Percentiles rank a stretch among this genome's conserved stretches.
phyloP scores from a whole-genome alignment of 2,797 vertebrate genomes.

The Notoglanidium macrostoma region DNA sequence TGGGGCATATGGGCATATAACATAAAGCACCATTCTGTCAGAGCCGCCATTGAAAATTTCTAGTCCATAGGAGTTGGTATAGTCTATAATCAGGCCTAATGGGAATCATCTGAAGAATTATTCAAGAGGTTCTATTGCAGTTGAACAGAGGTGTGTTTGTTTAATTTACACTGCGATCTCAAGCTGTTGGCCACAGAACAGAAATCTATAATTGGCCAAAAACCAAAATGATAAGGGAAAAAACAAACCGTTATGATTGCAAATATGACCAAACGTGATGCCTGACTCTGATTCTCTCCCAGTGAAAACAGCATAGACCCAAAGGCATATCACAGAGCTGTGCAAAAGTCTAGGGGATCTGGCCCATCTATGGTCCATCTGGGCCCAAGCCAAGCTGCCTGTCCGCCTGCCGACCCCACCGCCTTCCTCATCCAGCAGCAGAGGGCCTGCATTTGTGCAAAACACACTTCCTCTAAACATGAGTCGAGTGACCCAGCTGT shows the following conservation, averaged over 20 bases:
- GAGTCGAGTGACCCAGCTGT: slow-evolving; percentile 59
- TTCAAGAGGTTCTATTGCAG: neutral
- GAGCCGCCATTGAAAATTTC: neutral
- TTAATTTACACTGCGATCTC: neutral
- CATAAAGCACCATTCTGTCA: neutral
- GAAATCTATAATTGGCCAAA: neutral
- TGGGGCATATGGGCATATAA: slow-evolving; percentile 20
- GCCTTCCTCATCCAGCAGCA: slow-evolving; percentile 50
- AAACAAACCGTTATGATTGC: slow-evolving; percentile 5
- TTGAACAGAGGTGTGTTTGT: neutral
- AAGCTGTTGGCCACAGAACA: slow-evolving; percentile 6
- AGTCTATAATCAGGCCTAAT: neutral
- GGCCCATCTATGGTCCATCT: slow-evolving; percentile 39
- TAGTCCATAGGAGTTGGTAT: neutral
- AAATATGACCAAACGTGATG: slow-evolving; percentile 25
- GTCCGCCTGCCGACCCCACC: slow-evolving; percentile 43
- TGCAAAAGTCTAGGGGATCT: slow-evolving; percentile 35
- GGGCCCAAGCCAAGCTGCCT: slow-evolving; percentile 46
- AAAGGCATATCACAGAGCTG: slow-evolving; percentile 32
- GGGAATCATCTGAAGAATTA: neutral
- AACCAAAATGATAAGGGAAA: neutral
- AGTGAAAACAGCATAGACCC: slow-evolving; percentile 34
- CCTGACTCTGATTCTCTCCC: slow-evolving; percentile 23
- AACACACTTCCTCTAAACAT: slow-evolving; percentile 54
- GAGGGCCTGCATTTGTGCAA: slow-evolving; percentile 51